Base-by-base conservation (phyloP, 2,888 invertebrate species). In the Xanthorhoe designata region DNA sequence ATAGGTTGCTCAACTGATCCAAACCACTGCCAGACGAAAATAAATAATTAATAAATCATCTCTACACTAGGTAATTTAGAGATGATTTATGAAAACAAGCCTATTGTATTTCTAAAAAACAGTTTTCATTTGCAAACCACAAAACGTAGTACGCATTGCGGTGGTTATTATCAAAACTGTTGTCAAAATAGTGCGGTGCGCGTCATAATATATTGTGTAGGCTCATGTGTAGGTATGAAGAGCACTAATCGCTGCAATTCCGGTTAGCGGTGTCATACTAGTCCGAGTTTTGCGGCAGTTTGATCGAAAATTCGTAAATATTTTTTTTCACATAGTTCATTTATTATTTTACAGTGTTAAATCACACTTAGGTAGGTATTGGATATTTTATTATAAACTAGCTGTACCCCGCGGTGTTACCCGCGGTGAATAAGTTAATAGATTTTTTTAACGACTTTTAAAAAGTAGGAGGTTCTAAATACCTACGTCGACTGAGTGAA, bases 81-180 rank as follows among this genome's bases (percentile, higher is more conserved):
- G 38, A 13, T 42, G 32, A 42, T 13, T 42, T 42, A 13, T 1
- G 3, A 10, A 42, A 42, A 42, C 38, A 38, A 38, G 4, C 15
- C 17, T 17, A 0, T 13, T 13, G 13, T 5, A 5, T 15, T 47
- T 47, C 10, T 42, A 13, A 17, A 17, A 6, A 47, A 7, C 17
- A 17, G 15, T 8, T n/a, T 45, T 45, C 15, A 15, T 45, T 45
- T n/a, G 3, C n/a, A 42, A n/a, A 45, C 15, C 45, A 45, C 42
- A 4, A 51, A 49, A 47, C 24, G 19, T 55, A 55, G 35, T 47
- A 61, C 65, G 65, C 61, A 65, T 53, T 65, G 65, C 65, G 61
- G 65, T 19, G n/a, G 35, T 24, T 24, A 51, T 64, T 60, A 51
- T 18, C 51, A 55, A 9, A 35, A 18, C 51, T 60, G 60, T 51